phyloP scores from a whole-genome alignment of 2,888 invertebrate species.

The Dascillus cervinus region DNA sequence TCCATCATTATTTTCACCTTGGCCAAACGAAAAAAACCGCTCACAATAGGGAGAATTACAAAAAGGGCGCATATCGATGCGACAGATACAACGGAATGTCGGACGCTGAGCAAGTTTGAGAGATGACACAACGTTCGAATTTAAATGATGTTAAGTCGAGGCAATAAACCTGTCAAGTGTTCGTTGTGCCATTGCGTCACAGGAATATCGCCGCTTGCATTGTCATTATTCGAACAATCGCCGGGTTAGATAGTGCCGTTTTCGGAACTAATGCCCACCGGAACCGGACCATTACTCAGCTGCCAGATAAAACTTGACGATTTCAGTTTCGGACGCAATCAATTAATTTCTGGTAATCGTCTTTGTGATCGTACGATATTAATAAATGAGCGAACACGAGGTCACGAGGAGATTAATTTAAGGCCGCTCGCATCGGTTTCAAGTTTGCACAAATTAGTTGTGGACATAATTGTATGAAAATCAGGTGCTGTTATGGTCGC shows the following conservation, averaged over 20 bases:
- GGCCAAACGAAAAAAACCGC: constrained; percentile 6
- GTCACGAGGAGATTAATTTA: too few species aligned
- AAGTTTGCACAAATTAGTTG: constrained; percentile 11
- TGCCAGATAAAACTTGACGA: too few species aligned
- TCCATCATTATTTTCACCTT: too few species aligned
- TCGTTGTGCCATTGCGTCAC: constrained; percentile 30
- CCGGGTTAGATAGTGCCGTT: too few species aligned
- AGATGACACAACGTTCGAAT: constrained; percentile 38
- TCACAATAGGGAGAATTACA: constrained; percentile 20
- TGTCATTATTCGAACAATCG: constrained; percentile 36
- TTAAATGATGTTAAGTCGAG: constrained; percentile 37
- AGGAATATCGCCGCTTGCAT: constrained; percentile 33
- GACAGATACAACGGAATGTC: constrained; percentile 27
- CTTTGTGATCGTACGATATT: too few species aligned
- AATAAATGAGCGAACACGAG: too few species aligned
- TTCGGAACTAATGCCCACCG: too few species aligned
- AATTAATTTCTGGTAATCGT: too few species aligned
- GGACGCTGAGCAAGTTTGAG: constrained; percentile 28
- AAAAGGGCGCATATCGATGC: constrained; percentile 24
- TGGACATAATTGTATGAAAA: constrained; percentile 10
- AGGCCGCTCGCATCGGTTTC: constrained; percentile 11
- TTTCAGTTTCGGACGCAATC: too few species aligned
- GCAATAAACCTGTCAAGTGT: constrained; percentile 39
- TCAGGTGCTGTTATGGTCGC: constrained; percentile 7
- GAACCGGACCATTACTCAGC: too few species aligned